phyloP scores from a whole-genome alignment of 2,797 vertebrate genomes.

The Australoheros facetus region DNA sequence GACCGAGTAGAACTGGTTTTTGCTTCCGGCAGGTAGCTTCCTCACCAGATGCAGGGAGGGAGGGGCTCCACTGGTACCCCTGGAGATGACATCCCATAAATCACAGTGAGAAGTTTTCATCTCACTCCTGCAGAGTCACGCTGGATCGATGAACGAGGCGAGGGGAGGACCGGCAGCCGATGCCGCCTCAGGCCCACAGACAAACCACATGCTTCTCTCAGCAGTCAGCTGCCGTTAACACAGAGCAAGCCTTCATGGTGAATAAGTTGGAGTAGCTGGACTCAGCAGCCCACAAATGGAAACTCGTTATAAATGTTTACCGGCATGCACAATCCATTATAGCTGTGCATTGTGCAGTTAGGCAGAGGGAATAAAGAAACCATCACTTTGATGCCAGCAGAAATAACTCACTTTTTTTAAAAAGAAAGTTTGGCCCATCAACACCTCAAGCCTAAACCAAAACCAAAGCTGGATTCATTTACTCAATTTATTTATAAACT shows the following conservation, averaged over 20 bases:
- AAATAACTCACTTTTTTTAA: background rate
- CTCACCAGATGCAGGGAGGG: conserved; percentile 14
- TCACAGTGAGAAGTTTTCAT: conserved; percentile 72
- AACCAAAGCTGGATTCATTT: background rate
- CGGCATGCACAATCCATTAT: background rate
- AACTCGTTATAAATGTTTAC: conserved; percentile 22
- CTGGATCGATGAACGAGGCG: conserved; percentile 65
- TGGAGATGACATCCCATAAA: conserved; percentile 74
- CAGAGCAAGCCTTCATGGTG: conserved; percentile 24
- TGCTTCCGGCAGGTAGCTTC: conserved; percentile 24
- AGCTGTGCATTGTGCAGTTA: background rate
- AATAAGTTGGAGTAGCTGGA: conserved; percentile 27
- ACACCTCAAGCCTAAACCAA: background rate
- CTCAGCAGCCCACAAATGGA: conserved; percentile 16
- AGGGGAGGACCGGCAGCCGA: conserved; percentile 14
- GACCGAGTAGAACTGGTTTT: conserved; percentile 35
- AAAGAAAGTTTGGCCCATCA: background rate
- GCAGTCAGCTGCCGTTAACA: conserved; percentile 52
- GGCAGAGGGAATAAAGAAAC: background rate
- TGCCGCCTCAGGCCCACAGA: conserved; percentile 41
- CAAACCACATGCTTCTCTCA: conserved; percentile 52
- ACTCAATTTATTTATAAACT: background rate
- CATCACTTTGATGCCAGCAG: background rate
- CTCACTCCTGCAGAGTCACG: conserved; percentile 69
- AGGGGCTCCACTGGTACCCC: conserved; percentile 39